These are phyloP conservation scores for Notarius lentiginosus DNA, from an alignment of 2,113 vertebrate species.

Conservation along the genomic window DNA sequence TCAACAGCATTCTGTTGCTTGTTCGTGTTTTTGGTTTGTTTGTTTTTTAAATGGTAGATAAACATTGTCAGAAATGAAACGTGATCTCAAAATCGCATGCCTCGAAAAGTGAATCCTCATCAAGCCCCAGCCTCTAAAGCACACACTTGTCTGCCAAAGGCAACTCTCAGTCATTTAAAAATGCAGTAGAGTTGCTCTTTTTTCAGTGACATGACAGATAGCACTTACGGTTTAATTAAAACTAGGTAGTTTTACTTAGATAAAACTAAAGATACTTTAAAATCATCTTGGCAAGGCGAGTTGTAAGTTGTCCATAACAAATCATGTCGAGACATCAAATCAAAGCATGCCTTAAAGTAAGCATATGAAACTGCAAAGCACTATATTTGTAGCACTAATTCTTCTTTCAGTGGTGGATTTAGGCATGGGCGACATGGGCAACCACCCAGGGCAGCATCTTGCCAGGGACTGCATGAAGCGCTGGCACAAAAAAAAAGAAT, in stretches of 20 bases:
- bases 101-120: not conserved
- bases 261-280: not conserved
- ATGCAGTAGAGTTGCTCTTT: not conserved
- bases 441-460: no score
- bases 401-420: no score
- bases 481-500: no score
- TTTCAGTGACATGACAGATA: constrained; percentile 2
- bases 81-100: constrained; percentile 35
- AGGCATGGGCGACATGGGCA: no score
- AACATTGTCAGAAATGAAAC: constrained; percentile 40
- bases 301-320: not conserved
- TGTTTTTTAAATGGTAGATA: constrained; percentile 41
- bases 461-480: no score
- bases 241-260: not conserved
- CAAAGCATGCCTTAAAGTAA: not conserved
- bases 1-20: not conserved
- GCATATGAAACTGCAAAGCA: not conserved
- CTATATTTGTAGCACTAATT: not conserved
- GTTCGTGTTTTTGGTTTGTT: not conserved
- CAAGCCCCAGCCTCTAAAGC: constrained; percentile 4
- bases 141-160: not conserved
- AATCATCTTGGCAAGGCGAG: not conserved
- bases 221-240: not conserved
- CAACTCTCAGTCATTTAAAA: not conserved
- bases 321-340: not conserved